These are phyloP conservation scores for Campylomormyrus numenius DNA, from an alignment of 2,113 vertebrate genomes.

Conservation along the genomic window DNA sequence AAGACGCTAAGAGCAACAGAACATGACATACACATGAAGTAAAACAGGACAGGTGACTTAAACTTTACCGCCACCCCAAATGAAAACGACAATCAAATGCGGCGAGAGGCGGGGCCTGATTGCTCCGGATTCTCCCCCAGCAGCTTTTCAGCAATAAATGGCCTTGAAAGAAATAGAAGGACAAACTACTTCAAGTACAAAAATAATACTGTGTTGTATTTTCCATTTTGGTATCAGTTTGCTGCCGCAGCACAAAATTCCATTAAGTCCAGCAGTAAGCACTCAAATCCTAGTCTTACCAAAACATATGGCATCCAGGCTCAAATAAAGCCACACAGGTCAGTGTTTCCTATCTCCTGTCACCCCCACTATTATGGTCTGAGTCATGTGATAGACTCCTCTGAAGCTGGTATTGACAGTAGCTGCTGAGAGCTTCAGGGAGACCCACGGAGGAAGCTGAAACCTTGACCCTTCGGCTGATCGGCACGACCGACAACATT, in stretches of 20 bases:
- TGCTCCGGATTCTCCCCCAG: not conserved
- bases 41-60: not conserved
- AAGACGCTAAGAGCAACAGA: not conserved
- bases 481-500: not conserved
- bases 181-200: not conserved
- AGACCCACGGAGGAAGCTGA: not conserved
- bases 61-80: no score
- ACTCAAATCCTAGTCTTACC: not conserved
- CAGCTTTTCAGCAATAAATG: not conserved
- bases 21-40: not conserved
- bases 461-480: not conserved
- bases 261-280: not conserved
- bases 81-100: not conserved
- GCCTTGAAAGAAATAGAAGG: not conserved
- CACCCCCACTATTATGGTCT: not conserved
- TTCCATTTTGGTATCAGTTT: not conserved
- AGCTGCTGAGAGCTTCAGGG: not conserved
- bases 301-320: not conserved
- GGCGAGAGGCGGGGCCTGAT: not conserved
- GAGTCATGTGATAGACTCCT: not conserved
- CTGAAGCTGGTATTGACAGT: not conserved
- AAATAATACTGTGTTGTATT: not conserved
- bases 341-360: not conserved
- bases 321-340: not conserved
- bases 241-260: not conserved